Conservation (phyloP, 1,140 invertebrate species). For the Andrena cerasifolii region DNA sequence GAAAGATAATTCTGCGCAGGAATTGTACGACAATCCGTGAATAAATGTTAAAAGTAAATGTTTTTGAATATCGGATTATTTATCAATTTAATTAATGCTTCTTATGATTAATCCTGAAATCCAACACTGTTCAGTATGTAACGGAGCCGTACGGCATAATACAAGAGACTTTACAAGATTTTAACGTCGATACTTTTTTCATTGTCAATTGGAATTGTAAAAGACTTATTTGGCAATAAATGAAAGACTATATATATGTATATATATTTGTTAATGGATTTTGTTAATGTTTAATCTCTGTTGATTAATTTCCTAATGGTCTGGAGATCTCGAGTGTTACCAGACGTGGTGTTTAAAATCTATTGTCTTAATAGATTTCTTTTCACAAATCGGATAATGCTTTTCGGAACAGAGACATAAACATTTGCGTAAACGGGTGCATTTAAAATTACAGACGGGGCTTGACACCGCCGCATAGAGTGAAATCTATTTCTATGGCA, state of each 20-base stretch:
- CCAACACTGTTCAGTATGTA: background rate
- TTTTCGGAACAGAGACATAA: background rate
- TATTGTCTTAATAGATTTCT: too few relatives aligned
- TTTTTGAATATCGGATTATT: background rate
- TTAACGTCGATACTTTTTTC: background rate
- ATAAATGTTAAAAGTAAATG: background rate
- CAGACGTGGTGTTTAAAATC: too few relatives aligned
- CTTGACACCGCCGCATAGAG: constrained; percentile 97
- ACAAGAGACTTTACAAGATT: background rate
- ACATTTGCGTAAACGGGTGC: background rate
- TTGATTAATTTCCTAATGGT: too few relatives aligned
- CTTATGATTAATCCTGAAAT: background rate
- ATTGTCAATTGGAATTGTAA: background rate
- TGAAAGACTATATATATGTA: too few relatives aligned
- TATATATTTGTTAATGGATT: too few relatives aligned
- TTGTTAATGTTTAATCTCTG: too few relatives aligned
- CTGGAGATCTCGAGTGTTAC: too few relatives aligned
- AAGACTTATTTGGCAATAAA: too few relatives aligned
- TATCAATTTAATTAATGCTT: background rate
- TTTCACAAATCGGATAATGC: too few relatives aligned
- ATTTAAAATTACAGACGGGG: constrained; percentile 88
- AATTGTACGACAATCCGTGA: background rate
- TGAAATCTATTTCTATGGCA: constrained; percentile 99
- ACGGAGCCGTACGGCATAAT: background rate
- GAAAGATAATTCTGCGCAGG: background rate